Evolutionary conservation across 2,113 vertebrate genomes (phyloP).

Genomic region (Chaenogobius annularis): DNA sequence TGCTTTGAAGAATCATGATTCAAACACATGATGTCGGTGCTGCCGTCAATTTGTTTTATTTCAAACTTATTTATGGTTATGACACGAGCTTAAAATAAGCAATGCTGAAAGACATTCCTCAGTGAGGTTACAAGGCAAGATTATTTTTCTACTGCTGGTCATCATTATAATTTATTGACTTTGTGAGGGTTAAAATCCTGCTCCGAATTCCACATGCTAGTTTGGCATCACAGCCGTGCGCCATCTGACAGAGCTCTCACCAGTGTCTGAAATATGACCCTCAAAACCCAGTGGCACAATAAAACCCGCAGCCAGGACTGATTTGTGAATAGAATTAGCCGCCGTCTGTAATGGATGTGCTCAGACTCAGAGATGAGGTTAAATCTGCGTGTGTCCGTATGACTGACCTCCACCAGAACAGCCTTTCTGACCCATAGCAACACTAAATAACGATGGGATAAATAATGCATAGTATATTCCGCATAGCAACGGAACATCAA

Average conservation of each 20-base stretch:
- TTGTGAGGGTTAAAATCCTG: neutral
- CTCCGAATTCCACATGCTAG: conserved; percentile 19
- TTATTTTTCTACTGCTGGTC: neutral
- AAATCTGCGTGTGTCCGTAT: conserved; percentile 71
- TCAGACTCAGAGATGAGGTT: conserved; percentile 68
- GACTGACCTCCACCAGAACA: conserved; percentile 34
- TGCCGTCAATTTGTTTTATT: conserved; percentile 66
- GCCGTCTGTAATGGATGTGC: conserved; percentile 75
- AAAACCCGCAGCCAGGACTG: conserved; percentile 73
- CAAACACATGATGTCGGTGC: conserved; percentile 49
- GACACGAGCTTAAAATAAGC: conserved; percentile 43
- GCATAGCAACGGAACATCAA: no score
- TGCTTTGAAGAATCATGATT: no score
- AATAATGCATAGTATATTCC: neutral
- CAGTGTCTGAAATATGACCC: conserved; percentile 71
- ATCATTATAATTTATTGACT: neutral
- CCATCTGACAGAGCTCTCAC: conserved; percentile 59
- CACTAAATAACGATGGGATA: neutral
- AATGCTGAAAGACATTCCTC: neutral
- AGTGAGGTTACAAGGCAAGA: neutral
- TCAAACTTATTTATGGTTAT: conserved; percentile 54
- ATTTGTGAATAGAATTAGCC: conserved; percentile 83
- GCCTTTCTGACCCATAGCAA: conserved; percentile 16
- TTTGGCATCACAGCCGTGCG: conserved; percentile 46
- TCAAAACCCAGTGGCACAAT: conserved; percentile 66